Conservation (phyloP, 1,140 invertebrate genomes). For the Armadillidium nasatum region DNA sequence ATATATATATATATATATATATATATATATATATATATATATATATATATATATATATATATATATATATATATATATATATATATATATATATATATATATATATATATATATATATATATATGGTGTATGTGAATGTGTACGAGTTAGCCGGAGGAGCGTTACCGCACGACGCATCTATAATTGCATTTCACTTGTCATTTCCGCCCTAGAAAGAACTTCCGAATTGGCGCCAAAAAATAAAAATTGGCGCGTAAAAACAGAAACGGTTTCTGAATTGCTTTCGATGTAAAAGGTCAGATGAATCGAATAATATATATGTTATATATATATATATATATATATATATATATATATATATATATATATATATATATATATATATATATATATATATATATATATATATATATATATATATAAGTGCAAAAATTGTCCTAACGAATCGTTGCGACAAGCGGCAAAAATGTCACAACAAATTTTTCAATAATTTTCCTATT, state of each 20-base stretch:
- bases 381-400: background rate
- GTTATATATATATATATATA: no score
- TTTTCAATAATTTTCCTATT: no score
- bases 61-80: background rate
- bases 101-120: background rate
- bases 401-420: background rate
- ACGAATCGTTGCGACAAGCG: no score
- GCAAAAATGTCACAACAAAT: no score
- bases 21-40: no score
- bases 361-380: background rate
- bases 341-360: background rate
- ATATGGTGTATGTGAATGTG: no score
- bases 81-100: background rate
- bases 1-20: no score
- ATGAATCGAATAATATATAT: background rate
- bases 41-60: no score
- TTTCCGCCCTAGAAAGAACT: background rate
- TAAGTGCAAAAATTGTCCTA: background rate
- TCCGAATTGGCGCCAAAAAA: slow-evolving; percentile 2
- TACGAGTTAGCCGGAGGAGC: background rate
- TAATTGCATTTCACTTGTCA: background rate
- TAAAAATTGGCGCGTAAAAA: background rate
- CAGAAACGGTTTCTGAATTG: background rate
- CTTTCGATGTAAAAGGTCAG: background rate
- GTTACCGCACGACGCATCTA: background rate